A percentile compares a stretch with the other conserved stretches of the same genome.
These are phyloP conservation scores for Hipparchia semele DNA, from an alignment of 2,888 invertebrate genomes.

Conservation along the genomic window DNA sequence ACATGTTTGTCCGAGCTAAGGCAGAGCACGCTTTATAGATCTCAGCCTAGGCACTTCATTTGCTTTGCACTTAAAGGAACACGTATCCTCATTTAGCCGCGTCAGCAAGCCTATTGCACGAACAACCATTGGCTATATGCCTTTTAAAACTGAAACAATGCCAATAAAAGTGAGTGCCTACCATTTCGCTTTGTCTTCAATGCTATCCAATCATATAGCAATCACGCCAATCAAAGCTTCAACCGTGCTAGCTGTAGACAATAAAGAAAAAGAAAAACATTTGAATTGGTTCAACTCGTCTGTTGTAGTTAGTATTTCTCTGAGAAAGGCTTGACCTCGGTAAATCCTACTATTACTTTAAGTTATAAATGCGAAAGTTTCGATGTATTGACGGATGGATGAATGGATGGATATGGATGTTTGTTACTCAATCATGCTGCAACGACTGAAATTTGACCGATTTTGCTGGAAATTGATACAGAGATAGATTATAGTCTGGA, in stretches of 20 bases:
- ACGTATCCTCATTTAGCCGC: neutral
- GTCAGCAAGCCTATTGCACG: neutral
- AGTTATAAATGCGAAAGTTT: no score
- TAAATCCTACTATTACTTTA: no score
- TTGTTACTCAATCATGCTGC: no score
- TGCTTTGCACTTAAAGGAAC: neutral
- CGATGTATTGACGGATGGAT: no score
- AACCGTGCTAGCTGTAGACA: conserved; percentile 4
- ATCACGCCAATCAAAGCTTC: conserved; percentile 10
- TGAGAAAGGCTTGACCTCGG: neutral
- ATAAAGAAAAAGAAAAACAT: conserved; percentile 14
- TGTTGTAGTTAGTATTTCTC: conserved; percentile 22
- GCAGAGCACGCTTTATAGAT: no score
- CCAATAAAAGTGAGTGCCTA: conserved; percentile 1
- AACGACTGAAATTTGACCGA: no score
- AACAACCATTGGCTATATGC: neutral
- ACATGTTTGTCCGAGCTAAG: no score
- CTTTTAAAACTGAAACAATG: neutral
- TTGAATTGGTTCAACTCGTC: conserved; percentile 4
- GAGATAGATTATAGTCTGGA: no score
- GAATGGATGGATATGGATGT: no score
- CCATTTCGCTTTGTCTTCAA: conserved; percentile 7
- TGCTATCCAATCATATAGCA: conserved; percentile 20
- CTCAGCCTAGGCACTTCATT: no score
- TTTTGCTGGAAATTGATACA: no score